Evolutionary conservation across 2,888 invertebrate species (phyloP), one percentile per base, ranked within the genome.

Genomic region (Piscicola geometra): DNA sequence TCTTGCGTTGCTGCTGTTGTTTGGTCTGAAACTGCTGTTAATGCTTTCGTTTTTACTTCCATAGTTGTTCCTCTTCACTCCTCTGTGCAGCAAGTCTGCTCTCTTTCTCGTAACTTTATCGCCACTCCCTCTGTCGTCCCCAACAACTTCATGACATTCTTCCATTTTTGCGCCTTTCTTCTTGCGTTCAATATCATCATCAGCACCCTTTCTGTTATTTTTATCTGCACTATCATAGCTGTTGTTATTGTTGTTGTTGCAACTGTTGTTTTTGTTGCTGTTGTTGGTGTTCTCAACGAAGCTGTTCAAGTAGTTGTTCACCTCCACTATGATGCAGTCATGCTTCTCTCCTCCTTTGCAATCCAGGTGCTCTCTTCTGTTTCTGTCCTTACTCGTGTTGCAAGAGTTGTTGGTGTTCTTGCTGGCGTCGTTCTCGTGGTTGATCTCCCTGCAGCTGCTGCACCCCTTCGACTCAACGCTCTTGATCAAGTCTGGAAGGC

Each of bases 401-500:
- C 15, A 41, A 41, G 15, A 5, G 41, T 41, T 41, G 41, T 41
- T 41, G 41, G 41, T 41, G 41, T 5, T 9, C 15, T 5, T 41
- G 41, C 41, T 41, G 41, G 5, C 15, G 41, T 21, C 9, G 50
- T 47, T 47, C 50, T 47, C n/a, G n/a, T n/a, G n/a, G 50, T 47
- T 15, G 12, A 15, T 47, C 9, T 9, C 50, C 9, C 21, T 47
- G 60, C 60, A 56, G n/a, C 60, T 56, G 9, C n/a, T 56, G 25
- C 60, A 56, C 3, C 3, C 60, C 25, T 56, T 25, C 3, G 5
- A 25, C 25, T 56, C 60, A 56, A 56, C n/a, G 60, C 60, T 56
- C n/a, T 56, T 56, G 21, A 56, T 56, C 60, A 56, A 56, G n/a
- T 56, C 60, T 56, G 60, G 60, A 5, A 56, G 60, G 25, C 60